These are phyloP conservation scores for Aethina tumida DNA, from an alignment of 1,140 invertebrate species.

Conservation along the genomic window DNA sequence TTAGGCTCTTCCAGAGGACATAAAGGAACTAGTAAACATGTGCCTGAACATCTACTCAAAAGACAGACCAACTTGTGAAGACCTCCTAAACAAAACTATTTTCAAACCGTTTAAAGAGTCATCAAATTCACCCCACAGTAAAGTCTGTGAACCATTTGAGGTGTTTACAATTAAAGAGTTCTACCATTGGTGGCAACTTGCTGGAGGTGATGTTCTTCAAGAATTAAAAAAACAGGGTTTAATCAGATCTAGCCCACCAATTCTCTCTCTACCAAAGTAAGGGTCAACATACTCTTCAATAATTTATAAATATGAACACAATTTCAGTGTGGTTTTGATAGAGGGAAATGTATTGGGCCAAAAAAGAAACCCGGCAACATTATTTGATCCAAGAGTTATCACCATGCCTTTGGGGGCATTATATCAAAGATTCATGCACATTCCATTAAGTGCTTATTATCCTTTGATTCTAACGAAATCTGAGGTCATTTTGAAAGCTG, in stretches of 20 bases:
- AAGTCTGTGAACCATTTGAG: slow-evolving; percentile 32
- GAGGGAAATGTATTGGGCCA: slow-evolving; percentile 73
- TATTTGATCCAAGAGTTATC: slow-evolving; percentile 76
- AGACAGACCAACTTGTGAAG: slow-evolving; percentile 49
- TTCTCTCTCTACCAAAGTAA: slow-evolving; percentile 67
- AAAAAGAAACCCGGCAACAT: slow-evolving; percentile 59
- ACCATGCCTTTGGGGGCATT: slow-evolving; percentile 72
- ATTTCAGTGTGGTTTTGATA: slow-evolving; percentile 61
- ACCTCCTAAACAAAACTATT: slow-evolving; percentile 43
- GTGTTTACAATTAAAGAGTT: slow-evolving; percentile 39
- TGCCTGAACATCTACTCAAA: slow-evolving; percentile 58
- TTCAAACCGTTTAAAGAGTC: slow-evolving; percentile 37
- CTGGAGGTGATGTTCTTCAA: slow-evolving; percentile 84
- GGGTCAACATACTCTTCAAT: slow-evolving; percentile 10
- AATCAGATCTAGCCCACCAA: slow-evolving; percentile 69
- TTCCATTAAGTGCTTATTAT: slow-evolving; percentile 71
- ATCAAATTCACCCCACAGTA: slow-evolving; percentile 21
- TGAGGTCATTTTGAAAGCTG: slow-evolving; percentile 32
- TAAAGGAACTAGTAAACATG: slow-evolving; percentile 54
- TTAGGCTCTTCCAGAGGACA: slow-evolving; percentile 47
- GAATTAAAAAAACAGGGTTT: slow-evolving; percentile 87
- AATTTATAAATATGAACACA: slow-evolving; percentile 10
- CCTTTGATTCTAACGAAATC: slow-evolving; percentile 49
- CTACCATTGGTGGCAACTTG: slow-evolving; percentile 91
- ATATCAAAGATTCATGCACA: slow-evolving; percentile 63